phyloP scores from a whole-genome alignment of 2,888 invertebrate species.

The Epinotia bilunana region DNA sequence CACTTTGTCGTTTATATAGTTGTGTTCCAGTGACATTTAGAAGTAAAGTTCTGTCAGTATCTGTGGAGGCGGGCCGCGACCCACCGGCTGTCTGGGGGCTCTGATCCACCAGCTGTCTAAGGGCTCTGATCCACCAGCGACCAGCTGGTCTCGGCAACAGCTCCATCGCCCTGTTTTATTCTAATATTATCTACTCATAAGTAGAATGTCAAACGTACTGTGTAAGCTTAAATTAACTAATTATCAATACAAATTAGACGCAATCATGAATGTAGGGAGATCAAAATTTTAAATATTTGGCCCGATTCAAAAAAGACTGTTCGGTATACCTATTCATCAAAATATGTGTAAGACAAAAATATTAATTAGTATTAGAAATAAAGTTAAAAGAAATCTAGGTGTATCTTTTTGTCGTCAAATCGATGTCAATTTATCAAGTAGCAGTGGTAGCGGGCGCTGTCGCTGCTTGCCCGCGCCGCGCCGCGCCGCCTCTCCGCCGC shows the following conservation, averaged over 20 bases:
- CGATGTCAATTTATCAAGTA: slow-evolving; percentile 72
- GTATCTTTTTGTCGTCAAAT: slow-evolving; percentile 65
- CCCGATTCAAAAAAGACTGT: slow-evolving; percentile 88
- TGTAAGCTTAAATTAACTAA: slow-evolving; percentile 68
- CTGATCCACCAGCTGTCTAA: not conserved
- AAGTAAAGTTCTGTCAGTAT: slow-evolving; percentile 55
- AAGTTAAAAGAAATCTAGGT: slow-evolving; percentile 62
- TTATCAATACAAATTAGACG: slow-evolving; percentile 67
- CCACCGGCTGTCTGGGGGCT: slow-evolving; percentile 32
- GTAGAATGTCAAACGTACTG: slow-evolving; percentile 60
- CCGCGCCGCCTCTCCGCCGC: slow-evolving; percentile 29
- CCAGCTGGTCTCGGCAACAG: not conserved
- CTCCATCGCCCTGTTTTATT: slow-evolving; percentile 49
- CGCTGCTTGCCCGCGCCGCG: slow-evolving; percentile 56
- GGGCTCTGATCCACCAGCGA: not conserved
- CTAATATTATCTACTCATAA: slow-evolving; percentile 58
- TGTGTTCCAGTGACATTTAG: slow-evolving; percentile 60
- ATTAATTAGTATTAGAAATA: slow-evolving; percentile 72
- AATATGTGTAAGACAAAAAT: slow-evolving; percentile 69
- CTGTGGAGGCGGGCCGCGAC: slow-evolving; percentile 42
- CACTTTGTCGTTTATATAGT: slow-evolving; percentile 59
- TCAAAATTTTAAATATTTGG: slow-evolving; percentile 86
- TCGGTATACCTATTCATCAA: slow-evolving; percentile 86
- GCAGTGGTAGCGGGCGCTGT: slow-evolving; percentile 60
- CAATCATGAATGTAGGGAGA: slow-evolving; percentile 78